phyloP scores from a whole-genome alignment of 2,113 vertebrate genomes.

The Phalacrocorax brasilianus region DNA sequence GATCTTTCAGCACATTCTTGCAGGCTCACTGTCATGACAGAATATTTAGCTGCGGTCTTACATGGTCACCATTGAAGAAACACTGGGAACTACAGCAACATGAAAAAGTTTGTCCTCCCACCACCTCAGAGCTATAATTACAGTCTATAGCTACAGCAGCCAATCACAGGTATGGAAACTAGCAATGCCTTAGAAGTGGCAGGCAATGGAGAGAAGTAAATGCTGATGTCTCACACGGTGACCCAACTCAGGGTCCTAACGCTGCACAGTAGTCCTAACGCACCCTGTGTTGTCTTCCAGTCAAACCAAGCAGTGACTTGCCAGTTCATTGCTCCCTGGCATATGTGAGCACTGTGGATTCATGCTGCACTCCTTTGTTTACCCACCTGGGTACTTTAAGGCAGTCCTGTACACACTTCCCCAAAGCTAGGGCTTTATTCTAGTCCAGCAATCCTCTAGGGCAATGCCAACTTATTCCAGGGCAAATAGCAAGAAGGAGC shows the following conservation, averaged over 20 bases:
- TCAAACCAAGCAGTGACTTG: not conserved
- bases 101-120: not conserved
- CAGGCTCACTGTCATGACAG: not conserved
- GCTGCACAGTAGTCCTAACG: not conserved
- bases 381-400: not conserved
- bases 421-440: not conserved
- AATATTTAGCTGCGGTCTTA: not conserved
- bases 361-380: rapidly evolving
- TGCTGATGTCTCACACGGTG: not conserved
- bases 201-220: not conserved
- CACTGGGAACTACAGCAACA: not conserved
- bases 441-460: not conserved
- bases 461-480: not conserved
- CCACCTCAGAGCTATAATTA: not conserved
- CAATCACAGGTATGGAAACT: not conserved
- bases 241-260: not conserved
- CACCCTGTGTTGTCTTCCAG: not conserved
- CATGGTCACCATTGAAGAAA: not conserved
- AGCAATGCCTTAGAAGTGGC: not conserved
- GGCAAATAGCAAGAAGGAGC: not conserved
- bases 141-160: not conserved
- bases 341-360: not conserved
- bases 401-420: not conserved
- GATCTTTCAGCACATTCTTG: not conserved
- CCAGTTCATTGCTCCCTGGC: not conserved